Evolutionary conservation across 2,888 invertebrate species (phyloP).

Genomic region (Drosophila mercatorum): DNA sequence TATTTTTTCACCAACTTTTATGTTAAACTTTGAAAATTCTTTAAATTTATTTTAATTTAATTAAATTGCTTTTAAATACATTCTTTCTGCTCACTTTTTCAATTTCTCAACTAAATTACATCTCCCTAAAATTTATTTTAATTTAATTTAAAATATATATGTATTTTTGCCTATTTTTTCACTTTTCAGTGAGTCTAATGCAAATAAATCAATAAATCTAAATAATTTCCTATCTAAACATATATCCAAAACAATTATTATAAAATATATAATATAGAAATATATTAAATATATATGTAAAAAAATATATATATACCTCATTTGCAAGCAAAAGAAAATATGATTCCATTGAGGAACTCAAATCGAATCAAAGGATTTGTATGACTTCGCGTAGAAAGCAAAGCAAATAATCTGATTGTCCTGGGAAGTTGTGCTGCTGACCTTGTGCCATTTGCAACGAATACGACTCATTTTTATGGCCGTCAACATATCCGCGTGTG

Average conservation of each 20-base stretch:
- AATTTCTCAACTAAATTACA: too few species aligned
- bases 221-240: not conserved
- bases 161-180: too few species aligned
- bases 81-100: too few species aligned
- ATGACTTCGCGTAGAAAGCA: not conserved
- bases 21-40: not conserved
- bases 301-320: not conserved
- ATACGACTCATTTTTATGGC: slow-evolving; percentile 29
- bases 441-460: slow-evolving; percentile 30
- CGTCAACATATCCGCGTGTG: slow-evolving; percentile 10
- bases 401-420: not conserved
- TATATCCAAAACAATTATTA: not conserved
- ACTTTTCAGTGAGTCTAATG: too few species aligned
- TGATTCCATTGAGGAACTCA: not conserved
- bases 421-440: slow-evolving; percentile 3
- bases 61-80: too few species aligned
- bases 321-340: not conserved
- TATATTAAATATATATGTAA: not conserved
- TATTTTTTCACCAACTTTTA: not conserved
- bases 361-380: slow-evolving; percentile 6
- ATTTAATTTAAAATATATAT: too few species aligned
- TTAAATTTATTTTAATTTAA: too few species aligned
- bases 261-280: not conserved
- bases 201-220: not conserved
- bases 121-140: too few species aligned